Base-by-base conservation (phyloP, 2,113 vertebrate species). In the Globicephala melas region DNA sequence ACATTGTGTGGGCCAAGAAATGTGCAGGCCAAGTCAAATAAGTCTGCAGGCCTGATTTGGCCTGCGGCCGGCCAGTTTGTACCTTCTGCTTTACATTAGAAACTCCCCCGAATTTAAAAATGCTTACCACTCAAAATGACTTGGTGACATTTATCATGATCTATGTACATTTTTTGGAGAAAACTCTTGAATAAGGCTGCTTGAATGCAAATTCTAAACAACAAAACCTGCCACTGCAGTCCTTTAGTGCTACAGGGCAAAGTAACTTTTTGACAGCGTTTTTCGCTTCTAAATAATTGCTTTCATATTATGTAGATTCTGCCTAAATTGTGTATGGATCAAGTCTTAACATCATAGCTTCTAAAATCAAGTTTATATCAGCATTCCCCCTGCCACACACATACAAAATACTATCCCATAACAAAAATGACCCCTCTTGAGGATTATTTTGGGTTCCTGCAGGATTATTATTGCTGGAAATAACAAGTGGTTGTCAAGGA, bases 91-190 rank as follows among this genome's bases (percentile, higher is more conserved):
- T 85, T 80, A 73, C 21, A 28, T 89, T 50, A 63, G n/a, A 73
- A 91, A 84, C 85, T 93, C 71, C 23, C 84, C 84, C 5, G 21
- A 83, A 86, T 81, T 96, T 76, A 38, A 92, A 95, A 82, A n/a
- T 71, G 33, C 80, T 86, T 73, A 21, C 26, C 36, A 20, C 26
- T 71, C 77, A n/a, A 53, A 91, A 77, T n/a, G 38, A 76, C 31
- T 23, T 33, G 12, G 60, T 62, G 73, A 82, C 63, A 50, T 60
- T 87, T 38, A 11, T n/a, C 63, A 89, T 20, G 33, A 67, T 67
- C 70, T 70, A 1, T 10, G 10, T 20, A 36, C 8, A 21, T 14
- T 38, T 55, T 53, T 36, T 33, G 50, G 20, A 44, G 63, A 73
- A 79, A 70, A 76, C 15, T 10, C 15, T 85, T 86, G 7, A 84